A percentile compares a stretch with the other conserved stretches of the same genome.
Evolutionary conservation across 2,113 vertebrate genomes (phyloP).

Genomic region (Nothocercus nigrocapillus): DNA sequence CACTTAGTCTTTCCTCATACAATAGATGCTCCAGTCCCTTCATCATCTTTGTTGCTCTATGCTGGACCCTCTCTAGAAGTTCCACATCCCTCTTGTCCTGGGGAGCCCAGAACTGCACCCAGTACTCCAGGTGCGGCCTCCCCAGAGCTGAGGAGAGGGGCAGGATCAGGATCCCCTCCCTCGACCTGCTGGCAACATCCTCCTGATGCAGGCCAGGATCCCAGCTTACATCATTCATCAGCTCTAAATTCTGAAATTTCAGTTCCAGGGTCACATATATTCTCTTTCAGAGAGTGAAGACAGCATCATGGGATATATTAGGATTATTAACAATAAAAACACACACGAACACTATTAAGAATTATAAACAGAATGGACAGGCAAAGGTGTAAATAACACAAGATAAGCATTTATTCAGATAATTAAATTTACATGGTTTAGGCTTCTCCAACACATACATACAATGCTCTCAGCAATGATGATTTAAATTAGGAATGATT

Average conservation of each 20-base stretch:
- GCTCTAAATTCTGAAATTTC: background rate
- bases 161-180: too few relatives aligned
- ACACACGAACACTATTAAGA: background rate
- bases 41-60: too few relatives aligned
- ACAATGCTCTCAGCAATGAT: background rate
- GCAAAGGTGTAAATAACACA: constrained; percentile 4
- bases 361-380: background rate
- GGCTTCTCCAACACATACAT: background rate
- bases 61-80: too few relatives aligned
- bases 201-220: too few relatives aligned
- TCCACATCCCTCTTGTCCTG: too few relatives aligned
- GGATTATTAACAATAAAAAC: background rate
- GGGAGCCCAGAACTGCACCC: too few relatives aligned
- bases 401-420: constrained; percentile 56
- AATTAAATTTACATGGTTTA: constrained; percentile 22
- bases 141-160: too few relatives aligned
- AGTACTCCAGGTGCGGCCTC: too few relatives aligned
- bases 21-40: too few relatives aligned
- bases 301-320: background rate
- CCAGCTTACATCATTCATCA: background rate
- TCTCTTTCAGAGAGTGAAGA: background rate
- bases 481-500: constrained; percentile 47
- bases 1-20: too few relatives aligned
- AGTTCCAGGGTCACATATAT: background rate
- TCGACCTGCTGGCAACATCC: too few relatives aligned